These are phyloP conservation scores for Drosophila bifasciata DNA, from an alignment of 1,140 invertebrate species.

Conservation along the genomic window DNA sequence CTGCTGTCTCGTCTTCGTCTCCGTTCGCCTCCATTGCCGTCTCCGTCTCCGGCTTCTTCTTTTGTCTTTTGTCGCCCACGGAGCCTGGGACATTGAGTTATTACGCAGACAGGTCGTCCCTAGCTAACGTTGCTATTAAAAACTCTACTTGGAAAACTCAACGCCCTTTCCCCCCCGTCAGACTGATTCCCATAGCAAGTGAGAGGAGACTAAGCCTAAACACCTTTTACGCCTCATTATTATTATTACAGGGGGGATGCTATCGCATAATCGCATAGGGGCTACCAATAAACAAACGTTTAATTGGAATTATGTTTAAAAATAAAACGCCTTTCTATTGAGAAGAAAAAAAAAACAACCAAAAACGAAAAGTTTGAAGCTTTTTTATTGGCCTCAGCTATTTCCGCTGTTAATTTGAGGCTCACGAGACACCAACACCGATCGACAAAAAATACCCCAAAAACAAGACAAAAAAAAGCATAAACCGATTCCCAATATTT, in stretches of 20 bases:
- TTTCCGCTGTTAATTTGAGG: conserved; percentile 76
- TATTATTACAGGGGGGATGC: background rate
- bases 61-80: conserved; percentile 55
- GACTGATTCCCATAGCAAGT: conserved; percentile 49
- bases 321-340: conserved; percentile 61
- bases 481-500: conserved; percentile 70
- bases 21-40: no score
- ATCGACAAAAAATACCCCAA: conserved; percentile 2
- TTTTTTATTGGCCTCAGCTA: conserved; percentile 75
- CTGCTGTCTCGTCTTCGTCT: conserved; percentile 11
- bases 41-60: conserved; percentile 20
- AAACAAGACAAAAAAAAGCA: conserved; percentile 12
- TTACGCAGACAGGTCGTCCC: conserved; percentile 52
- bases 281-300: conserved; percentile 60
- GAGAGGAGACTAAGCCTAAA: conserved; percentile 30
- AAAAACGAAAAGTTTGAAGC: conserved; percentile 43
- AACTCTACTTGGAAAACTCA: no score
- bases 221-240: conserved; percentile 47
- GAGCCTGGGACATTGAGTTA: conserved; percentile 62
- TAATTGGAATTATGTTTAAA: conserved; percentile 78
- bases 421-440: conserved; percentile 60
- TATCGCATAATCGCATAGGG: background rate
- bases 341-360: conserved; percentile 22
- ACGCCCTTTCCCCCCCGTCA: conserved; percentile 10
- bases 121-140: conserved; percentile 12